Base-by-base conservation (phyloP, 2,888 invertebrate genomes). In the Leptinotarsa rubiginosa region DNA sequence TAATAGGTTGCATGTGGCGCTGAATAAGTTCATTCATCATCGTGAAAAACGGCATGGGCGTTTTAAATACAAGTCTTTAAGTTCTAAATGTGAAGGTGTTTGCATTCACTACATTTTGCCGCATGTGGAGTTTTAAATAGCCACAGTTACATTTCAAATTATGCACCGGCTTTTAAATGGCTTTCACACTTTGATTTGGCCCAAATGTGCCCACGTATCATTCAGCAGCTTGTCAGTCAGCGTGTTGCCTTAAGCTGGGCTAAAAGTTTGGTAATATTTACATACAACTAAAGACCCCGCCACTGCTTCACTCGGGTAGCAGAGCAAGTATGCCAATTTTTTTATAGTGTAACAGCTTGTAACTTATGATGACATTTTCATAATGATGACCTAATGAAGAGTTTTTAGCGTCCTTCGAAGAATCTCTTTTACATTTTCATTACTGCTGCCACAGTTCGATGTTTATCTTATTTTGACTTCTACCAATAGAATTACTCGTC, bases 71-170 rank as follows among this genome's bases (percentile, higher is more conserved):
- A 66, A 52, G 66, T 70, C 70, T 74, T 69, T 49, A 66, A 50
- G 62, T 66, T 70, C 52, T 68, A 66, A 67, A 70, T 70, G 67
- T 74, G 70, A 68, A 71, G 74, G 70, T 74, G 74, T 74, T 71
- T 74, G 68, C 68, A 74, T 74, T 71, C 71, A 70, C 68, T 56
- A 62, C 68, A 62, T 62, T 74, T 69, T 73, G 69, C 73, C 73
- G 52, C 73, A 69, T 73, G 73, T 69, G 72, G 72, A 73, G 69
- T 62, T 31, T 69, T 65, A 59, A 73, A 73, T 73, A 65, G 50
- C 50, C 50, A 47, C 41, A 54, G 59, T 68, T 70, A 74, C 74
- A 47, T 70, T 70, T 74, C 22, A 68, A 52, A 41, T 25, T 66
- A 49, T 56, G 54, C 54, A 71, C 47, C 71, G 47, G 50, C 31